Conservation (phyloP, 2,888 invertebrate genomes). For the Drosophila hawaiiensis region DNA sequence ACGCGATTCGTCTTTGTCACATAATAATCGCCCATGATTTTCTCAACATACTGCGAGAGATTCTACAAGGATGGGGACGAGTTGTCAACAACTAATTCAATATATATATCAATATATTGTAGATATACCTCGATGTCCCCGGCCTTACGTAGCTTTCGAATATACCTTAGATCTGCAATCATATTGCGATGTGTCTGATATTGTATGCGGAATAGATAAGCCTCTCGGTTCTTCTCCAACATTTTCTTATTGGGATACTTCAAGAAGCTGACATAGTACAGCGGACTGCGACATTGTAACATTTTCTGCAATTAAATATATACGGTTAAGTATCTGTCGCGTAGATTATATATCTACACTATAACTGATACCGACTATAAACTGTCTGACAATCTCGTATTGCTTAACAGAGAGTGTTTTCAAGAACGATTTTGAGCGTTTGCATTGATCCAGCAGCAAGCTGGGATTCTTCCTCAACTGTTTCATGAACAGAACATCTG, state of each 20-base stretch:
- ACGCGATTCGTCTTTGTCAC: conserved; percentile 81
- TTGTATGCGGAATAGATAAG: conserved; percentile 78
- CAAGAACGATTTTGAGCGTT: conserved; percentile 68
- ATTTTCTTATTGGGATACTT: conserved; percentile 74
- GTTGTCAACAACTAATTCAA: too few species aligned
- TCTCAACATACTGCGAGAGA: conserved; percentile 74
- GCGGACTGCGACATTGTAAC: conserved; percentile 81
- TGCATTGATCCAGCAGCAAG: conserved; percentile 74
- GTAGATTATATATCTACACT: rapidly evolving
- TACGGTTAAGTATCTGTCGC: not conserved
- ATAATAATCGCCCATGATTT: conserved; percentile 82
- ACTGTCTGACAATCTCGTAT: conserved; percentile 76
- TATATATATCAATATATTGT: not conserved
- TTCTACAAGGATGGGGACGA: conserved; percentile 2
- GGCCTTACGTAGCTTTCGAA: conserved; percentile 63
- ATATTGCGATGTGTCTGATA: conserved; percentile 82
- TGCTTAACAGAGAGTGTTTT: conserved; percentile 59
- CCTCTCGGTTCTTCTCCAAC: conserved; percentile 65
- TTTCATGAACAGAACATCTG: conserved; percentile 81
- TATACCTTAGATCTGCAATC: conserved; percentile 72
- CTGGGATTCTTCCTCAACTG: conserved; percentile 67
- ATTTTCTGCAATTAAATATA: conserved; percentile 79
- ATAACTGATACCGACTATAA: conserved; percentile 65
- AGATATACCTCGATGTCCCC: conserved; percentile 62
- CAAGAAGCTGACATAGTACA: conserved; percentile 75